Evolutionary conservation across 2,113 vertebrate species (phyloP), one percentile per base, ranked within the genome.

Genomic region (Lagopus leucura): DNA sequence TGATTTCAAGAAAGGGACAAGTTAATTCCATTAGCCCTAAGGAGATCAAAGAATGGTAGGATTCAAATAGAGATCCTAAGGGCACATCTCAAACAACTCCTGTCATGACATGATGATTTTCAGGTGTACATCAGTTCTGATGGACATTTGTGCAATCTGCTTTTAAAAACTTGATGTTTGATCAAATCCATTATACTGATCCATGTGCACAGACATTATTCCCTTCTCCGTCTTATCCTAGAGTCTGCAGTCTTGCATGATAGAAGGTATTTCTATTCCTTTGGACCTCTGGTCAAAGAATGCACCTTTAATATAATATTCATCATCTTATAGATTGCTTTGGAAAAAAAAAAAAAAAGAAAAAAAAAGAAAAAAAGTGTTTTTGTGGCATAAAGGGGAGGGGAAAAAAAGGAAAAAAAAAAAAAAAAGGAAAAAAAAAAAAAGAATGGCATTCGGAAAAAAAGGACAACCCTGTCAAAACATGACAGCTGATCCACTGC

Each of bases 401-500:
- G 4, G 30, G 52, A 7, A 71, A 43, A 71, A 43, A 74, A 75
- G 5, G 20, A 22, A 73, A 75, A 79, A 84, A 24, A 60, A 76
- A 84, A 42, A 78, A 92, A 77, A 25, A 72, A 52, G 11, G 17
- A 24, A 43, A 58, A 57, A 78, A 66, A 52, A 78, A 63, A 52
- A 82, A 83, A 90, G 86, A 97, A 94, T 97, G 95, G 96, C 95
- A 96, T 97, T 97, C 96, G 55, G 88, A 86, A 96, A 96, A 96
- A 97, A 97, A 97, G 98, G 97, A 98, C 97, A 98, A 97, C 96
- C 93, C 97, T 98, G 98, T 98, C 97, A 97, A 97, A 98, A 97
- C 95, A 97, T 95, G 95, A 98, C 97, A 97, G 97, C 94, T 71
- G 92, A 97, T 97, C 96, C 92, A 91, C 97, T 96, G 97, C 96